These are phyloP conservation scores for Cygnus buccinator DNA, from an alignment of 2,113 vertebrate genomes.

Conservation along the genomic window DNA sequence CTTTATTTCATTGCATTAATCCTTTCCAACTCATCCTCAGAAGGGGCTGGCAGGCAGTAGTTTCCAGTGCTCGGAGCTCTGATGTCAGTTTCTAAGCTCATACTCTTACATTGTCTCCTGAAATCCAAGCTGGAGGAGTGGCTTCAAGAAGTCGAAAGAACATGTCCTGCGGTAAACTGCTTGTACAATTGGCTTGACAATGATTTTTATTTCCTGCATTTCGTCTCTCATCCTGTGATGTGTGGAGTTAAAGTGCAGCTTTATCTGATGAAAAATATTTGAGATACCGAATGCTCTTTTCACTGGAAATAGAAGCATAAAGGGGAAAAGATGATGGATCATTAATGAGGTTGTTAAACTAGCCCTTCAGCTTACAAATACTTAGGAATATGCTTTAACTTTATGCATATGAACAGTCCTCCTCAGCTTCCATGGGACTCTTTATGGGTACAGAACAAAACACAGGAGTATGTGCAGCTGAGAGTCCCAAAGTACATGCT, in stretches of 20 bases:
- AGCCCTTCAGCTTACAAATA: neutral
- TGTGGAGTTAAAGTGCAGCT: neutral
- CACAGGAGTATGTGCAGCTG: neutral
- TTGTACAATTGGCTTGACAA: neutral
- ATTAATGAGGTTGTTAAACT: neutral
- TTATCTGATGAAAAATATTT: neutral
- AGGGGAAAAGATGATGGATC: neutral
- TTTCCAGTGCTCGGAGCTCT: neutral
- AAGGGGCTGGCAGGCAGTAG: neutral
- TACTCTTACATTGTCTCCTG: neutral
- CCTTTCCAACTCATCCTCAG: neutral
- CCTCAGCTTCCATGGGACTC: neutral
- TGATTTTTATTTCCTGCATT: neutral
- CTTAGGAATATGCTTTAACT: neutral
- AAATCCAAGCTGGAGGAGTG: neutral
- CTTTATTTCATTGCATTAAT: neutral
- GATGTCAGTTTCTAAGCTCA: neutral
- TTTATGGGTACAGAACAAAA: neutral
- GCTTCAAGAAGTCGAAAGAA: neutral
- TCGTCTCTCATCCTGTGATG: neutral
- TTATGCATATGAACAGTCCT: neutral
- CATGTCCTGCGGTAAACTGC: neutral
- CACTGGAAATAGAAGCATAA: neutral
- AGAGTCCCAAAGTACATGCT: neutral
- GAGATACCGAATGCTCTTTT: neutral